These are phyloP conservation scores for Sardinella longiceps DNA, from an alignment of 2,797 vertebrate species.

Conservation along the genomic window DNA sequence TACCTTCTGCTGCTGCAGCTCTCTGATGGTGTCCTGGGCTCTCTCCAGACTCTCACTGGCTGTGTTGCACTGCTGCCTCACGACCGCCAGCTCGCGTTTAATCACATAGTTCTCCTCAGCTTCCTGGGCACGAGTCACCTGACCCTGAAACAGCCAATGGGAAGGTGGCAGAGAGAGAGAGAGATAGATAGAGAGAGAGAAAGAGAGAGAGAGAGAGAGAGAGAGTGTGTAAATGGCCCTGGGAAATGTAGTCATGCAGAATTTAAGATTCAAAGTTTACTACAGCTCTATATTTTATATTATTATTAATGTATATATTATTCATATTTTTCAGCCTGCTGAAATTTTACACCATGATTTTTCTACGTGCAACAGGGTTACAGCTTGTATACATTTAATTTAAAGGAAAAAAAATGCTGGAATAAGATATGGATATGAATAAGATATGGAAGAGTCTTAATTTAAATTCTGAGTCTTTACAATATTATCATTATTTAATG, in stretches of 20 bases:
- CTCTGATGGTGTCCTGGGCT: constrained; percentile 86
- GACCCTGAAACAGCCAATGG: constrained; percentile 76
- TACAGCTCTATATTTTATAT: too few species aligned
- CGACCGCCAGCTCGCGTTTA: constrained; percentile 90
- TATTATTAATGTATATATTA: too few species aligned
- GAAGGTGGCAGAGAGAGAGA: background rate
- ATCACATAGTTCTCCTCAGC: constrained; percentile 96
- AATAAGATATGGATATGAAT: too few species aligned
- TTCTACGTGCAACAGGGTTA: too few species aligned
- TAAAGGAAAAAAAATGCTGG: too few species aligned
- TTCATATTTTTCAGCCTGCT: too few species aligned
- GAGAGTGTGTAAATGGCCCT: background rate
- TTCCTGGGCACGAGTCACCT: constrained; percentile 93
- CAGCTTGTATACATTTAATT: too few species aligned
- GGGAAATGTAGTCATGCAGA: background rate
- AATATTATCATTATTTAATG: too few species aligned
- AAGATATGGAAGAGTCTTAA: too few species aligned
- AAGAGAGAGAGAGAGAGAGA: background rate
- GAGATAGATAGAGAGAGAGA: background rate
- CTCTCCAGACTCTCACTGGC: constrained; percentile 86
- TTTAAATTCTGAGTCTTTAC: background rate
- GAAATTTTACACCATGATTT: too few species aligned
- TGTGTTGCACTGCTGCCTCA: constrained; percentile 84
- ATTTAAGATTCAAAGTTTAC: background rate
- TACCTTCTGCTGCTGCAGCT: constrained; percentile 81